Evolutionary conservation across 2,888 invertebrate species (phyloP), one percentile per base, ranked within the genome.

Genomic region (Xylophagus ater): DNA sequence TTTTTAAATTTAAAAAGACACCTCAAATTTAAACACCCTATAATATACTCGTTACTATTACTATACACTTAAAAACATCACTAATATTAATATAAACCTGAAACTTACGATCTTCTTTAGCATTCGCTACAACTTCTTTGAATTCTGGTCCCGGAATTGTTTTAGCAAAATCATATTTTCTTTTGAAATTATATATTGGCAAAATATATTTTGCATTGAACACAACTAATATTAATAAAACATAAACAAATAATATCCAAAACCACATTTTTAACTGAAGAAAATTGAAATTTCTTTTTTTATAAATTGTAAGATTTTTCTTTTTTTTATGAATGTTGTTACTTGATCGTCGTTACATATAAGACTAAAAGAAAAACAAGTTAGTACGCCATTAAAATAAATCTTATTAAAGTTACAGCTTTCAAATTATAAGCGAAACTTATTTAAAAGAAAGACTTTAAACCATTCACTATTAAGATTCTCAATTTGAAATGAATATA

Each of bases 91-190:
- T 15, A 8, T 12, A 31, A 31, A 31, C 13, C 10, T n/a, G 10
- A 8, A 30, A 30, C 58, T 56, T 50, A 60, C 61, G 51, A 26
- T 60, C 60, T 47, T 57, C 57, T 34, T 53, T 56, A 1, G 51
- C 53, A 51, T 56, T 59, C 34, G 51, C 50, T 7, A 60, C 49
- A 10, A 61, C 38, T 40, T 62, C 60, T 6, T 46, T 32, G 3
- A 57, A 44, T 17, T 49, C 50, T 3, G 61, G 62, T 3, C 62
- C 62, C 7, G 59, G 57, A 33, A 62, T 32, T 0, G 53, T 53
- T 18, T 41, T 42, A 3, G 56, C 45, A 34, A 60, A 62, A 2
- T 53, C 47, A 9, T 50, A 44, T 6, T 57, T 34, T 4, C 55
- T 47, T 28, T 58, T 3, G 20, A 59, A 58, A n/a, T 49, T 42